phyloP scores from a whole-genome alignment of 2,888 invertebrate genomes.

The Eulithis testata region DNA sequence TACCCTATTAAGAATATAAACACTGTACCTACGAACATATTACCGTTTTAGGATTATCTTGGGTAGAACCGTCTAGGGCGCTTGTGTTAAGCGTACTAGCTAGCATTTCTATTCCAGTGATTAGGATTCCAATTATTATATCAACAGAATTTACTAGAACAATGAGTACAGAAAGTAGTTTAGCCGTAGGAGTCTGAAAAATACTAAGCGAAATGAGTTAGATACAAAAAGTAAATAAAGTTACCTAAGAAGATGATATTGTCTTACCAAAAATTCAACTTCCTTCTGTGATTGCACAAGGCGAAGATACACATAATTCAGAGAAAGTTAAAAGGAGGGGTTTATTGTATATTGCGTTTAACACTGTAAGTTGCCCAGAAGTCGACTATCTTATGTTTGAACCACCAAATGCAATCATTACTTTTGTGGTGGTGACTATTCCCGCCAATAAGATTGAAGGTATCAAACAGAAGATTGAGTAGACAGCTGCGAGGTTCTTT shows the following conservation, averaged over 20 bases:
- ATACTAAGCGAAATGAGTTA: neutral
- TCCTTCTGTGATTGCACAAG: neutral
- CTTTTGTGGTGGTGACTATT: slow-evolving; percentile 67
- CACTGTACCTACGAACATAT: too few relatives aligned
- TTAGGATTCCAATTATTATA: neutral
- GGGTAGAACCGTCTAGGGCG: too few relatives aligned
- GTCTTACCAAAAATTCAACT: neutral
- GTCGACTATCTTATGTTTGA: slow-evolving; percentile 82
- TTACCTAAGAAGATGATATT: neutral
- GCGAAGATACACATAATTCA: neutral
- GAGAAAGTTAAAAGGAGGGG: neutral
- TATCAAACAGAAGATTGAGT: slow-evolving; percentile 81
- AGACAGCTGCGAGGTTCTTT: slow-evolving; percentile 75
- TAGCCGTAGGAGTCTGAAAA: neutral
- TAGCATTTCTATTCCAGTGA: too few relatives aligned
- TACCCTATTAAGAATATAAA: too few relatives aligned
- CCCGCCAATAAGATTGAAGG: slow-evolving; percentile 67
- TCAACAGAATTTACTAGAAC: neutral
- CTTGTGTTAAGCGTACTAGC: too few relatives aligned
- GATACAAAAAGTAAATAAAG: too few relatives aligned
- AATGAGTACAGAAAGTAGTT: neutral
- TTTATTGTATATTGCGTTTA: slow-evolving; percentile 33
- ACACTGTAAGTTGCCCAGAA: slow-evolving; percentile 80
- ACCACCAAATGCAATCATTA: slow-evolving; percentile 60
- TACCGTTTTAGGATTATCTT: too few relatives aligned